Conservation (phyloP, 2,113 vertebrate genomes). For the Eptesicus fuscus region DNA sequence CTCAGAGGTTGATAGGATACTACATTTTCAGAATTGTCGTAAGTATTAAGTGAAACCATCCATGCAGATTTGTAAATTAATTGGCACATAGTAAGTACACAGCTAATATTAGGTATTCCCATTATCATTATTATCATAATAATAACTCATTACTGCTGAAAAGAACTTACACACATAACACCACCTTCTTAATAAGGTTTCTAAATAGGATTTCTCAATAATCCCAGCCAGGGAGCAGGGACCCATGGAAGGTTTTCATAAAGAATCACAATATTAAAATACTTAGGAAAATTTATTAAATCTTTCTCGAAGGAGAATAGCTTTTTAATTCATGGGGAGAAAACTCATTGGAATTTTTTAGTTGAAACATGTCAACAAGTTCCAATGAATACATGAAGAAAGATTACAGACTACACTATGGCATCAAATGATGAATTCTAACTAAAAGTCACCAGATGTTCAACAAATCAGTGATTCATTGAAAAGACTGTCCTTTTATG, state of each 20-base stretch:
- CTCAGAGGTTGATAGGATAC: background rate
- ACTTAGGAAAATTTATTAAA: background rate
- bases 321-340: background rate
- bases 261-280: background rate
- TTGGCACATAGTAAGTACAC: background rate
- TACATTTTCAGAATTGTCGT: background rate
- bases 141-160: background rate
- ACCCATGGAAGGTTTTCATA: background rate
- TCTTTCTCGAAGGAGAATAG: background rate
- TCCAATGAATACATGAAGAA: constrained; percentile 26
- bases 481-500: background rate
- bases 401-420: background rate
- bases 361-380: background rate
- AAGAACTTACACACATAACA: background rate
- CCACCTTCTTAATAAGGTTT: background rate
- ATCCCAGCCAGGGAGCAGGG: background rate
- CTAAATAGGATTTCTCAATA: background rate
- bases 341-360: background rate
- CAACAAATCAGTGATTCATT: background rate
- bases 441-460: constrained; percentile 36
- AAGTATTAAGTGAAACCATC: background rate
- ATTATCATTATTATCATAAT: background rate
- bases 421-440: constrained; percentile 28
- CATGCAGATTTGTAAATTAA: background rate
- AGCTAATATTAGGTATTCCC: background rate